These are phyloP conservation scores for Protula sp. DNA, from an alignment of 2,888 invertebrate genomes.

Conservation along the genomic window DNA sequence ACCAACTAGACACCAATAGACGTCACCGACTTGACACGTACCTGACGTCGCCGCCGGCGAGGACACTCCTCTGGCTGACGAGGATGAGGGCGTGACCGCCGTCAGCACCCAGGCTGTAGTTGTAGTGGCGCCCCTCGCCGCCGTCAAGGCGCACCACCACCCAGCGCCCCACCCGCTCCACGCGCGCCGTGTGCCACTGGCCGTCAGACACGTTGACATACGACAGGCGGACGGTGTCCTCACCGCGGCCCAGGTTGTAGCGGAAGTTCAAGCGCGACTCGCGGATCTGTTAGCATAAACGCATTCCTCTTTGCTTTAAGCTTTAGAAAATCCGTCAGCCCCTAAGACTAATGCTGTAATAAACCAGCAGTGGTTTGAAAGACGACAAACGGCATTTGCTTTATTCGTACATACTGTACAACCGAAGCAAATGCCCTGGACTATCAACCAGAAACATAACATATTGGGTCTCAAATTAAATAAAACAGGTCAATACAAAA, in stretches of 20 bases:
- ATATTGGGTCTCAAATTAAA: too few relatives aligned
- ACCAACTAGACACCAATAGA: too few relatives aligned
- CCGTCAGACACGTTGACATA: constrained; percentile 89
- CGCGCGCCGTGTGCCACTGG: constrained; percentile 91
- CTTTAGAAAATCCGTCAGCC: too few relatives aligned
- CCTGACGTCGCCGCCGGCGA: constrained; percentile 26
- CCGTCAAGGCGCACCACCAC: constrained; percentile 89
- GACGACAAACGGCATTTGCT: too few relatives aligned
- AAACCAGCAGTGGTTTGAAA: too few relatives aligned
- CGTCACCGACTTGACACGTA: too few relatives aligned
- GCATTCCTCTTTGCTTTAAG: too few relatives aligned
- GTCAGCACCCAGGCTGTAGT: constrained; percentile 55
- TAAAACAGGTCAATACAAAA: too few relatives aligned
- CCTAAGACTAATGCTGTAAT: too few relatives aligned
- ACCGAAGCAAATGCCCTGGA: too few relatives aligned
- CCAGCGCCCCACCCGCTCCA: constrained; percentile 85
- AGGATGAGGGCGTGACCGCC: constrained; percentile 18
- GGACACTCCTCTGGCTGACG: constrained; percentile 22
- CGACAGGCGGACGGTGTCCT: constrained; percentile 85
- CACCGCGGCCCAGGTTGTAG: constrained; percentile 82
- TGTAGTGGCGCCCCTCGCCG: constrained; percentile 69
- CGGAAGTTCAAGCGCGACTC: constrained; percentile 84
- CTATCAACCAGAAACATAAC: too few relatives aligned
- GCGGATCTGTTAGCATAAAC: constrained; percentile 71
- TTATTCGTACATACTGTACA: too few relatives aligned